Percentiles rank a stretch among this genome's conserved stretches.
Evolutionary conservation across 2,888 invertebrate genomes (phyloP).

Genomic region (Hemithea aestivaria): DNA sequence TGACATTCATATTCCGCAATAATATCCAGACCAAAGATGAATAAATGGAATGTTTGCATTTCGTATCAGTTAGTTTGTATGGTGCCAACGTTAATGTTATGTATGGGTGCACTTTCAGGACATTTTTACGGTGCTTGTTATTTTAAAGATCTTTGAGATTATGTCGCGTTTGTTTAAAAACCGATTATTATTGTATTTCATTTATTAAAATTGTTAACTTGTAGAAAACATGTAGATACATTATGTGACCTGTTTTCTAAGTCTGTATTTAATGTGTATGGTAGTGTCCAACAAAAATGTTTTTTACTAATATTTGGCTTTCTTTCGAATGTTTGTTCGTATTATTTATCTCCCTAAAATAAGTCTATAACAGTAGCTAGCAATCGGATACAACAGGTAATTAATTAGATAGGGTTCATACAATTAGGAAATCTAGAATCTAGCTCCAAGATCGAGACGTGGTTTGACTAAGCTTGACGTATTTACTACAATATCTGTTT

Average conservation of each 20-base stretch:
- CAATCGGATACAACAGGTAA: no score
- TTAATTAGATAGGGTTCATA: no score
- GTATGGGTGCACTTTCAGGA: slow-evolving; percentile 34
- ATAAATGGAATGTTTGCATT: slow-evolving; percentile 48
- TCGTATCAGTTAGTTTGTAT: slow-evolving; percentile 45
- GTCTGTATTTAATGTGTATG: slow-evolving; percentile 28
- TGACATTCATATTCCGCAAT: slow-evolving; percentile 43
- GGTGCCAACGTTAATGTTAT: slow-evolving; percentile 52
- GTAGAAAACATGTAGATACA: slow-evolving; percentile 11
- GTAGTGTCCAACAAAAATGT: slow-evolving; percentile 27
- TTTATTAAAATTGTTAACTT: slow-evolving; percentile 21
- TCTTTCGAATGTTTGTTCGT: slow-evolving; percentile 21
- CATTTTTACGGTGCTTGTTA: slow-evolving; percentile 36
- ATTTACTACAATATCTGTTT: no score
- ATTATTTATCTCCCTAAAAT: slow-evolving; percentile 18
- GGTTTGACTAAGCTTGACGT: no score
- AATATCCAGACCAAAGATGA: slow-evolving; percentile 67
- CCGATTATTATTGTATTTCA: slow-evolving; percentile 13
- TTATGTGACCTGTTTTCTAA: slow-evolving; percentile 24
- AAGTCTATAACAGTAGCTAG: no score
- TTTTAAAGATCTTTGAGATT: slow-evolving; percentile 41
- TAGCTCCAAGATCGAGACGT: no score
- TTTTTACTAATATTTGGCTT: slow-evolving; percentile 31
- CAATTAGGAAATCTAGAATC: no score
- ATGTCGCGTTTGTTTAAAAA: slow-evolving; percentile 21